These are phyloP conservation scores for Acanthopleura granulata DNA, from an alignment of 2,888 invertebrate genomes.

Conservation along the genomic window DNA sequence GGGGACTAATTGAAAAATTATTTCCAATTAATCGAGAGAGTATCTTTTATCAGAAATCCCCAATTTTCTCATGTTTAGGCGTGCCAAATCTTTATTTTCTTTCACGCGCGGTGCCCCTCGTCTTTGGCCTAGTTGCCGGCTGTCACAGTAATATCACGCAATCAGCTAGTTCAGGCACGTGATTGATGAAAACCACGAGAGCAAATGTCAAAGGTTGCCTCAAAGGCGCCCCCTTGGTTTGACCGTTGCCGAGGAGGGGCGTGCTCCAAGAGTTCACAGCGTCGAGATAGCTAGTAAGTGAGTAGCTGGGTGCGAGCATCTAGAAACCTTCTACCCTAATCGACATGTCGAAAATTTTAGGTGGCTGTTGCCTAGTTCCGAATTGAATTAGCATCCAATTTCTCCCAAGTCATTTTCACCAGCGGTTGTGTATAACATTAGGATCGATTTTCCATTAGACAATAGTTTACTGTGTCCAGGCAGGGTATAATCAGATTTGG, in stretches of 20 bases:
- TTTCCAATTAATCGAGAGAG: neutral
- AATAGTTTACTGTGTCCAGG: constrained; percentile 18
- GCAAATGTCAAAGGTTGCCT: neutral
- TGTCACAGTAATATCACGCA: constrained; percentile 2
- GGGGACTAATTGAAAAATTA: neutral
- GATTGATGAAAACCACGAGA: constrained; percentile 6
- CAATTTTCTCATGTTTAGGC: neutral
- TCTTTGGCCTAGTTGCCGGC: neutral
- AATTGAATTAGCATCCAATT: constrained; percentile 19
- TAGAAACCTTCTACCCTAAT: constrained; percentile 16
- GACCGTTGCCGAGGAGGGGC: neutral
- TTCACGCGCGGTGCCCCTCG: neutral
- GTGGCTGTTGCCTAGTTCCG: neutral
- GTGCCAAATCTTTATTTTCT: constrained; percentile 9
- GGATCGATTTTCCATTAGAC: constrained; percentile 18
- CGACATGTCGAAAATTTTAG: constrained; percentile 4
- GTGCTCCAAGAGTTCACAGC: neutral
- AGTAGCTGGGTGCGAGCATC: neutral
- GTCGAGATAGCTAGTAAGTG: neutral
- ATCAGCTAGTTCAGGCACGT: neutral
- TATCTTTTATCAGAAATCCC: neutral
- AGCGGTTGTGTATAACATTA: constrained; percentile 16
- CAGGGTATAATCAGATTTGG: constrained; percentile 14
- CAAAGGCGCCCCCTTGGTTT: neutral
- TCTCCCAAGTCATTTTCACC: constrained; percentile 16